phyloP scores from a whole-genome alignment of 2,797 vertebrate species.

The Poecilia wingei region DNA sequence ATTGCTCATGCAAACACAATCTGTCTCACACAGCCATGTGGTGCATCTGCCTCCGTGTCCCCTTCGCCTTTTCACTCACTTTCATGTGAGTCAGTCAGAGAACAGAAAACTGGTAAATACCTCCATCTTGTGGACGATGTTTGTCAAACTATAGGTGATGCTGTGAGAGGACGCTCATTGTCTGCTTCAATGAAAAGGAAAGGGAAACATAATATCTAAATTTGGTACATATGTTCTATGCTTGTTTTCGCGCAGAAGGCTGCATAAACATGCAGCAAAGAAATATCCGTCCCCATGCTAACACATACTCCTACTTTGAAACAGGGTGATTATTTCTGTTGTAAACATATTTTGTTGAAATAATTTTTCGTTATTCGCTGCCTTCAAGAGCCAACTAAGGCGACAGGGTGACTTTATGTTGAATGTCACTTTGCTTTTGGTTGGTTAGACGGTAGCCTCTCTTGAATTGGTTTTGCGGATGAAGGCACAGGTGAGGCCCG shows the following conservation, averaged over 20 bases:
- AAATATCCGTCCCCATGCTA: not conserved
- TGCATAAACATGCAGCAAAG: not conserved
- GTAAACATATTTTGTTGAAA: slow-evolving; percentile 74
- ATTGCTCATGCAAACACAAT: slow-evolving; percentile 73
- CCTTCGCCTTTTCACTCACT: slow-evolving; percentile 29
- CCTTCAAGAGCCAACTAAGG: slow-evolving; percentile 75
- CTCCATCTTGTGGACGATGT: slow-evolving; percentile 85
- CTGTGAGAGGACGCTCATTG: slow-evolving; percentile 19
- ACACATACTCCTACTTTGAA: slow-evolving; percentile 12
- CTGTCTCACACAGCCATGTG: slow-evolving; percentile 68
- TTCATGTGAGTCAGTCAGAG: slow-evolving; percentile 34
- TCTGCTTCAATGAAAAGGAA: slow-evolving; percentile 12
- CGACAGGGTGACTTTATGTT: slow-evolving; percentile 84
- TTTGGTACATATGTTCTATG: not conserved
- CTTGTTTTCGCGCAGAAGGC: not conserved
- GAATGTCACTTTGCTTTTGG: slow-evolving; percentile 87
- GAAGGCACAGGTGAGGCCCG: slow-evolving; percentile 86
- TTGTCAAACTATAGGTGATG: slow-evolving; percentile 12
- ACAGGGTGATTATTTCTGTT: slow-evolving; percentile 32
- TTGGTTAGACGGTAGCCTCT: slow-evolving; percentile 83
- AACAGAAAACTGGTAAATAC: slow-evolving; percentile 82
- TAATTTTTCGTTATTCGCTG: slow-evolving; percentile 71
- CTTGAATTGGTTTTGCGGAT: slow-evolving; percentile 85
- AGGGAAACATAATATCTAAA: slow-evolving; percentile 9
- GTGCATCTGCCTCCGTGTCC: slow-evolving; percentile 41